Percentiles rank a stretch among this genome's conserved stretches.
Evolutionary conservation across 2,888 invertebrate genomes (phyloP).

Genomic region (Diaprepes abbreviatus): DNA sequence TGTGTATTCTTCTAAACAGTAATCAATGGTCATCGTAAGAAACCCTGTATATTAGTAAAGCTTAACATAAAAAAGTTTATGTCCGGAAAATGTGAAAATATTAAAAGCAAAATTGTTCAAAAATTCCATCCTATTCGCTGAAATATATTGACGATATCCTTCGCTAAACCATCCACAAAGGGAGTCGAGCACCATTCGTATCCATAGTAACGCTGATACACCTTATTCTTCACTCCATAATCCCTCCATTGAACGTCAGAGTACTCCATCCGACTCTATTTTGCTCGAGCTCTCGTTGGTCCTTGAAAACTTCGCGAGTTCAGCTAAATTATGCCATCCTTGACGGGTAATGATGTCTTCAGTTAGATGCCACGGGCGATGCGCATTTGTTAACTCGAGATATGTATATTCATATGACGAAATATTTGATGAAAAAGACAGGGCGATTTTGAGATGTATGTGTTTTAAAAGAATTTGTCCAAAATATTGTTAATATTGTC

Average conservation of each 20-base stretch:
- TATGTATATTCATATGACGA: constrained; percentile 4
- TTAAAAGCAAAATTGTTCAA: too few relatives aligned
- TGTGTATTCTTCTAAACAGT: too few relatives aligned
- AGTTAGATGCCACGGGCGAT: constrained; percentile 27
- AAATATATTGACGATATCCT: neutral
- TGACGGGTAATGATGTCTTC: constrained; percentile 41
- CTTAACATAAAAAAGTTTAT: too few relatives aligned
- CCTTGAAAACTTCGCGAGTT: constrained; percentile 28
- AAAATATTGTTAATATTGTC: too few relatives aligned
- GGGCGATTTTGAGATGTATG: too few relatives aligned
- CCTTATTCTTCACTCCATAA: constrained; percentile 35
- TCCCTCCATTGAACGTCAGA: constrained; percentile 33
- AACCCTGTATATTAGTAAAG: too few relatives aligned
- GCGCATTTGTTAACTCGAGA: constrained; percentile 32
- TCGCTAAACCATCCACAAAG: constrained; percentile 22
- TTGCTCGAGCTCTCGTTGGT: constrained; percentile 14
- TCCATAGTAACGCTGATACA: constrained; percentile 26
- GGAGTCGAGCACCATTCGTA: constrained; percentile 14
- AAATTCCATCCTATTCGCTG: neutral
- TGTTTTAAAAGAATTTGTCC: too few relatives aligned
- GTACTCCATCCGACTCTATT: constrained; percentile 37
- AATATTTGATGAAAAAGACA: neutral
- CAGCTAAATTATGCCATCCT: constrained; percentile 39
- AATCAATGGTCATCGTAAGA: too few relatives aligned
- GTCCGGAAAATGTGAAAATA: too few relatives aligned